phyloP scores from a whole-genome alignment of 2,797 vertebrate species.

The Coccyzus lansbergi region DNA sequence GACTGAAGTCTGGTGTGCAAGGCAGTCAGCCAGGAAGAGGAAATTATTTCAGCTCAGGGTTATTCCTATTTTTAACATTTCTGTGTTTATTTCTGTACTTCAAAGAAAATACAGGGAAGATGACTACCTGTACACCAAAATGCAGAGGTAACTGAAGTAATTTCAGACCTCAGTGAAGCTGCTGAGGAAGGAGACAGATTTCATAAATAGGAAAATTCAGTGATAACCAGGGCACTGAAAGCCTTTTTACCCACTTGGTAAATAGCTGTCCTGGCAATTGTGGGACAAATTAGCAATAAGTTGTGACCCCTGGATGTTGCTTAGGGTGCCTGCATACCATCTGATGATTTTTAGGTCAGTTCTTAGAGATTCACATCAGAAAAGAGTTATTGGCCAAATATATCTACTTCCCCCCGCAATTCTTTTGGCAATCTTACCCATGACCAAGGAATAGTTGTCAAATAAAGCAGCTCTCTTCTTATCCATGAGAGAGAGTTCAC shows the following conservation, averaged over 20 bases:
- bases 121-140: not conserved
- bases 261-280: not conserved
- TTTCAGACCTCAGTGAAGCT: not conserved
- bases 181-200: not conserved
- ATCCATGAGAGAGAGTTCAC: not conserved
- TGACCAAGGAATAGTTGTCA: not conserved
- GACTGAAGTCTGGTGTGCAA: not conserved
- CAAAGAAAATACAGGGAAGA: not conserved
- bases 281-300: not conserved
- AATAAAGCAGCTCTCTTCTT: not conserved
- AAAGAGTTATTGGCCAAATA: not conserved
- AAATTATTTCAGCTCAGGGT: slow-evolving; percentile 18
- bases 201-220: not conserved
- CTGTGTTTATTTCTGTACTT: slow-evolving; percentile 10
- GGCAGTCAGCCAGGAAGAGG: slow-evolving; percentile 19
- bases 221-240: not conserved
- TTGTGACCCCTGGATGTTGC: not conserved
- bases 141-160: not conserved
- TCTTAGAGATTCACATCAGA: not conserved
- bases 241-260: not conserved
- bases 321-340: not conserved
- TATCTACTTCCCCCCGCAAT: not conserved
- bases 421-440: not conserved
- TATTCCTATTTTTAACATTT: slow-evolving; percentile 31
- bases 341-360: not conserved